phyloP scores from a whole-genome alignment of 1,140 invertebrate species.

The Drosophila eugracilis region DNA sequence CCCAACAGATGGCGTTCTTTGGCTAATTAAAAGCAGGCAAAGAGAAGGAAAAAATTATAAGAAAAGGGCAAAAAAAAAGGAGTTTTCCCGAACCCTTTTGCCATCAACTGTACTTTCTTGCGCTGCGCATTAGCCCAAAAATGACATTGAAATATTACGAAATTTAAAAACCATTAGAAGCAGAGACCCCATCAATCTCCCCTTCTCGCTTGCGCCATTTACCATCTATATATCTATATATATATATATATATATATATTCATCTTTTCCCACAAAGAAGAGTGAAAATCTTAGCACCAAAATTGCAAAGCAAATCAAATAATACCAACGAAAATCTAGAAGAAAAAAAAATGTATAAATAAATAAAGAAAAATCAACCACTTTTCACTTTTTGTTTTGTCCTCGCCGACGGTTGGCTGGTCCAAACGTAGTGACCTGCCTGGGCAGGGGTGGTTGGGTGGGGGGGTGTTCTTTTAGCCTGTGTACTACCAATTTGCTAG shows the following conservation, averaged over 20 bases:
- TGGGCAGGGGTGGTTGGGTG: background rate
- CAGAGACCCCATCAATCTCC: constrained; percentile 51
- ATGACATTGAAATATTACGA: constrained; percentile 81
- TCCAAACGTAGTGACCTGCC: constrained; percentile 45
- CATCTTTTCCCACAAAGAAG: constrained; percentile 40
- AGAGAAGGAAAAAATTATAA: no score
- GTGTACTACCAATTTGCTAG: constrained; percentile 77
- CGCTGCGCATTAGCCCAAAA: constrained; percentile 66
- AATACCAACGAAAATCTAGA: constrained; percentile 26
- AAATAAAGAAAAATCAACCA: constrained; percentile 71
- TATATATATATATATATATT: constrained; percentile 38
- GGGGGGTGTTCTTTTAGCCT: constrained; percentile 5
- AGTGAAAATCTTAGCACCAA: constrained; percentile 58
- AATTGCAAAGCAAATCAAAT: constrained; percentile 74
- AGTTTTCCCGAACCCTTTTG: constrained; percentile 47
- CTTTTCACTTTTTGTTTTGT: constrained; percentile 76
- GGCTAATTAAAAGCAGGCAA: constrained; percentile 21
- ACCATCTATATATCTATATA: constrained; percentile 24
- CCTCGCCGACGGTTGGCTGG: constrained; percentile 57
- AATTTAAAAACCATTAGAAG: constrained; percentile 82
- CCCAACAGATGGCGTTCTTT: background rate
- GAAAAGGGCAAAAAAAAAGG: no score
- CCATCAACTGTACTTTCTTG: constrained; percentile 64
- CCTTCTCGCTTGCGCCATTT: constrained; percentile 4
- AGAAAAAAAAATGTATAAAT: constrained; percentile 52